Evolutionary conservation across 2,888 invertebrate species (phyloP), one percentile per base, ranked within the genome.

Genomic region (Nudaria mundana): DNA sequence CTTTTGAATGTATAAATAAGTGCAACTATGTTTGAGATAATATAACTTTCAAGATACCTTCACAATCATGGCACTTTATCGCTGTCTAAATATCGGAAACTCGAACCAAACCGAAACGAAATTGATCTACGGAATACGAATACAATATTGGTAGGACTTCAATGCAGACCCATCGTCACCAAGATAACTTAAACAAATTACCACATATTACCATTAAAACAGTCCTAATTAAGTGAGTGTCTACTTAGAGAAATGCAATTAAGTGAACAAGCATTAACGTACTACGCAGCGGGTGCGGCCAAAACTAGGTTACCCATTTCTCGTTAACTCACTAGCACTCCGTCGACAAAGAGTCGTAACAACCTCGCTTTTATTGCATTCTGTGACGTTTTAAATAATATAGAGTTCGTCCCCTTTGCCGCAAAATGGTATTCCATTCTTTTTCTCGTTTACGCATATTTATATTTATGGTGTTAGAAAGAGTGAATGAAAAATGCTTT

Each of bases 221-320:
- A 41, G 32, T 48, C 44, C 46, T 50, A 45, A 60, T 54, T 57
- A 64, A 44, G 40, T 50, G 52, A 53, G 45, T 40, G 49, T 8
- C 18, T 34, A 38, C 55, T 56, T 53, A 48, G 59, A 61, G 72
- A 67, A 76, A 78, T 72, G 77, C 76, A 81, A 80, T 82, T 81
- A 81, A 76, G 66, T 71, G 60, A 68, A 66, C 70, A 71, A 66
- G 63, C 64, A 71, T 61, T 56, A 62, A 51, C 51, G 56, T 53
- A 58, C 50, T 72, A 74, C 66, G 66, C 68, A 65, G 65, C 73
- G 76, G 85, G 85, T 67, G 83, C 75, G 84, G 73, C 70, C 62
- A 59, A 71, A 84, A 83, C 76, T 85, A 71, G 86, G 86, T 86
- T 71, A 86, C 86, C 85, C 75, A 86, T 85, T 82, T 85, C 77